Base-by-base conservation (phyloP, 1,140 invertebrate genomes). In the Listronotus bonariensis region DNA sequence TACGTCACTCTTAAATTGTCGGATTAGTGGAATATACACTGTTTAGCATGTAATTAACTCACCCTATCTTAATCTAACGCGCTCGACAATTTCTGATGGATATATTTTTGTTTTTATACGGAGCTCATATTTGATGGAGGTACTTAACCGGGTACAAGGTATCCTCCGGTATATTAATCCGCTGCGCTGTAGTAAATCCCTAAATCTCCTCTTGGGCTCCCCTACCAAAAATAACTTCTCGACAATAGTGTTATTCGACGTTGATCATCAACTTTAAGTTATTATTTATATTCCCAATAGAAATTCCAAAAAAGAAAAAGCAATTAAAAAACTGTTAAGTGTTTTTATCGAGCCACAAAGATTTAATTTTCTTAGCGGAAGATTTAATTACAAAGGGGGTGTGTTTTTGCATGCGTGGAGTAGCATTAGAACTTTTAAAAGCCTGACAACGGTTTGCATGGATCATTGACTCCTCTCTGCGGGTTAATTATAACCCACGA, bases 401-500 rank as follows among this genome's bases (percentile, higher is more conserved):
- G 66, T 68, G 66, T 63, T 68, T 68, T 64, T 48, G 67, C 52
- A 52, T 65, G 57, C 51, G 67, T 62, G 45, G 62, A 66, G 70
- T 72, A 72, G 72, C 70, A 67, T 67, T 70, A 69, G 71, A 64
- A 59, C 63, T 64, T 70, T 65, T 53, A 69, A 73, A 71, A 70
- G 63, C 40, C 60, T 65, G 65, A 72, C 74, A 74, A 72, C 72
- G 72, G 69, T 75, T 74, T 67, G 68, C 60, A 59, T 68, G 74
- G 74, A 76, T 74, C 74, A 74, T 76, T 76, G 74, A 76, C 74
- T 76, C 63, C 71, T 64, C 69, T 67, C 62, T 65, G 59, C 67
- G 63, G 68, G 70, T 76, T 76, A 75, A 76, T 76, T 76, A 76
- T 76, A 76, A 76, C 74, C 73, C 74, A 76, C 73, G 73, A 76